Base-by-base conservation (phyloP, 2,888 invertebrate species). In the Euclidia mi region DNA sequence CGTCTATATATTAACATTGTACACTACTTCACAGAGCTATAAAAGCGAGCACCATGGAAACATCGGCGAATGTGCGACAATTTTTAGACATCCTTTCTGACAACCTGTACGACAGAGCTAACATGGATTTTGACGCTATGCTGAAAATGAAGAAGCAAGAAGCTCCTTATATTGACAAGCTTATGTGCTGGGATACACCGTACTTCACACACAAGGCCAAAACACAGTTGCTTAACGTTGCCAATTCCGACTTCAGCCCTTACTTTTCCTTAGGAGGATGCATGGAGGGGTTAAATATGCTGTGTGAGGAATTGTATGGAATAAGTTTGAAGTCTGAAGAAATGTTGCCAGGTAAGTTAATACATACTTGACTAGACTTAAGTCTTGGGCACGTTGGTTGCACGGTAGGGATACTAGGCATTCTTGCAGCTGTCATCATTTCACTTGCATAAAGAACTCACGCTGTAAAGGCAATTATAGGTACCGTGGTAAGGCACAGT, bases 211-310 rank as follows among this genome's bases (percentile, higher is more conserved):
- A 96, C 1, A 96, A 96, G 81, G 96, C 97, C 0, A 97, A 97
- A 84, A 95, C 95, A 0, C 95, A 96, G 56, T 95, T 97, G 79
- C 91, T 98, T 0, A 95, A 96, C 57, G 96, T 96, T 0, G 96
- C 96, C 9, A 95, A 96, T 48, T 95, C 96, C 2, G 97, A 98
- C 76, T 97, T 97, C 78, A 95, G 97, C 35, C 98, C 97, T 1
- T 99, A 97, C 88, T 98, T 98, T 89, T 99, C 98, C 9, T 94
- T 99, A 0, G 99, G 99, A 0, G 96, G 97, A 4, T 99, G 99
- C 79, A 99, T 99, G 98, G 99, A 99, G 79, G 99, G 99, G 0
- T 93, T 99, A n/a, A 98, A 98, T 84, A 95, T 96, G 83, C 90
- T 99, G n/a, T 97, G 98, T 69, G 95, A 97, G 61, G 95, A 96